These are phyloP conservation scores for Eptatretus burgeri DNA, from an alignment of 2,113 vertebrate species.

Conservation along the genomic window DNA sequence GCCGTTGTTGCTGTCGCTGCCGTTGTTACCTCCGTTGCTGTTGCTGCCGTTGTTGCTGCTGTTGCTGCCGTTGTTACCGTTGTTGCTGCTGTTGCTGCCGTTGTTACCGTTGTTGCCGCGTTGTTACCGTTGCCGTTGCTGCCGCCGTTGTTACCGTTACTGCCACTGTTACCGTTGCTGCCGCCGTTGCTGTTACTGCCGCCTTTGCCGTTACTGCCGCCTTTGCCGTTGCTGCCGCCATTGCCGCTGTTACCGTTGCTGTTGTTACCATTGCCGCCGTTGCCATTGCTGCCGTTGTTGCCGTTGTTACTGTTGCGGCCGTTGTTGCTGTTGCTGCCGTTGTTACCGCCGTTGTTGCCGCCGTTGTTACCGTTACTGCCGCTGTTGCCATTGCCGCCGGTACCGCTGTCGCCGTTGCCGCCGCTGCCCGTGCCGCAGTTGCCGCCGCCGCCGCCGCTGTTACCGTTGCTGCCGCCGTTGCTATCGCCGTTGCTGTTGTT, in stretches of 20 bases:
- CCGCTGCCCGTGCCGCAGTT: neutral
- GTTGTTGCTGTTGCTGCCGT: neutral
- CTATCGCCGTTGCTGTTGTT: neutral
- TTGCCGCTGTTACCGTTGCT: neutral
- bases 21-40: neutral
- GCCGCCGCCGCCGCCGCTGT: neutral
- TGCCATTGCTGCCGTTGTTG: neutral
- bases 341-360: neutral
- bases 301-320: neutral
- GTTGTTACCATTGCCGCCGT: neutral
- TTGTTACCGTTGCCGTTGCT: neutral
- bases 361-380: neutral
- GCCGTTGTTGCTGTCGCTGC: neutral
- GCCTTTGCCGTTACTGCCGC: neutral
- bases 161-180: neutral
- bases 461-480: neutral
- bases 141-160: neutral
- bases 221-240: neutral
- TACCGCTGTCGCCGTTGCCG: neutral
- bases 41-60: neutral
- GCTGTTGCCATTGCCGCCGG: neutral
- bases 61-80: neutral
- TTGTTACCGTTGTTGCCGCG: too few species aligned
- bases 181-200: neutral
- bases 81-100: conserved; percentile 4